Conservation (phyloP, 1,140 invertebrate species). For the Scaptomyza graminum region DNA sequence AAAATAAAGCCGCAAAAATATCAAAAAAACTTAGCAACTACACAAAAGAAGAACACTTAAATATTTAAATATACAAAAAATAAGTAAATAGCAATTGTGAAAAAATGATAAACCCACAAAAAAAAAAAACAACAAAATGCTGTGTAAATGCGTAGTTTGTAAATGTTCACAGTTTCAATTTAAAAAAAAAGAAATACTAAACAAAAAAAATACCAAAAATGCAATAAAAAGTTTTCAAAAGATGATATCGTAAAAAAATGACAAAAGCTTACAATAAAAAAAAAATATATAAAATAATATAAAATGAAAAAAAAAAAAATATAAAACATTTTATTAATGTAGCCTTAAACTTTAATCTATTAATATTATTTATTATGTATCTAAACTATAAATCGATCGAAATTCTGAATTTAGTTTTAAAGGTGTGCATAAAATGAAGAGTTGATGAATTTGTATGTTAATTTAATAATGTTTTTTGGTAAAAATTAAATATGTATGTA, state of each 20-base stretch:
- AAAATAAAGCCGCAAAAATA: constrained; percentile 60
- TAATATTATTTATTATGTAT: constrained; percentile 47
- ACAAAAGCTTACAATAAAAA: constrained; percentile 48
- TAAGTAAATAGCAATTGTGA: constrained; percentile 59
- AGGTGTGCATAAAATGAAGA: background rate
- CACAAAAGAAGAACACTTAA: constrained; percentile 55
- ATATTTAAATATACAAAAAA: constrained; percentile 48
- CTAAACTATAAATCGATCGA: constrained; percentile 15
- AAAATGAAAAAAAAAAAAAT: constrained; percentile 37
- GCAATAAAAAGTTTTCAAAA: constrained; percentile 76
- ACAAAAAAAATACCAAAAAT: constrained; percentile 58
- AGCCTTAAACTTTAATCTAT: constrained; percentile 25
- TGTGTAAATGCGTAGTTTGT: constrained; percentile 78
- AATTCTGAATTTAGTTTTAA: constrained; percentile 34
- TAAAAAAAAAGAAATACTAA: constrained; percentile 19
- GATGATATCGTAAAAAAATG: constrained; percentile 68
- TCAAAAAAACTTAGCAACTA: constrained; percentile 72
- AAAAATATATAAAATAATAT: constrained; percentile 31
- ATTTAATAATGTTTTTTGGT: background rate
- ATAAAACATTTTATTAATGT: constrained; percentile 56
- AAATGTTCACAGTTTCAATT: constrained; percentile 78
- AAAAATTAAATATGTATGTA: constrained; percentile 36
- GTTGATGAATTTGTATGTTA: constrained; percentile 31
- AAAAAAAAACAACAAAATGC: constrained; percentile 46
- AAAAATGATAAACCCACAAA: constrained; percentile 45